These are phyloP conservation scores for Dasysyrphus albostriatus DNA, from an alignment of 2,888 invertebrate genomes.

Conservation along the genomic window DNA sequence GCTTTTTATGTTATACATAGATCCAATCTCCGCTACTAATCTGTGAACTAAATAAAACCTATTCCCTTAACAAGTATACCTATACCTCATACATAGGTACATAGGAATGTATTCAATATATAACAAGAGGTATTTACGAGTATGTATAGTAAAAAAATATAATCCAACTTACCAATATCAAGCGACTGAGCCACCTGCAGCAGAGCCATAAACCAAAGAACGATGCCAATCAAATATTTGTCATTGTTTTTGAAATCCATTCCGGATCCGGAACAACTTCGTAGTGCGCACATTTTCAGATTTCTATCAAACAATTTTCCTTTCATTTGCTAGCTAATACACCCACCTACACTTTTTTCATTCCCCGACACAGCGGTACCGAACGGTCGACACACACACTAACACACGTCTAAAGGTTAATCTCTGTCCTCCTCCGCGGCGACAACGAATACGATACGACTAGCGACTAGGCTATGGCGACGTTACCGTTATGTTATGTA, in stretches of 20 bases:
- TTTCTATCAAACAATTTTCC: slow-evolving; percentile 63
- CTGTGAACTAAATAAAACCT: slow-evolving; percentile 17
- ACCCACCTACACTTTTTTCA: slow-evolving; percentile 41
- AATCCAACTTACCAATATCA: slow-evolving; percentile 72
- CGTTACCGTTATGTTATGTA: slow-evolving; percentile 29
- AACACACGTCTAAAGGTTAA: slow-evolving; percentile 40
- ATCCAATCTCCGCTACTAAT: slow-evolving; percentile 54
- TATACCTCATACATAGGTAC: neutral
- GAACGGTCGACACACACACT: slow-evolving; percentile 32
- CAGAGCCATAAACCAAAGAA: slow-evolving; percentile 70
- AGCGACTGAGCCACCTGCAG: slow-evolving; percentile 62
- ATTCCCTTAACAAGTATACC: neutral
- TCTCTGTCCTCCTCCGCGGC: slow-evolving; percentile 46
- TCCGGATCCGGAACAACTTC: slow-evolving; percentile 56
- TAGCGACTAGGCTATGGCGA: neutral
- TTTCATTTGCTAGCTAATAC: slow-evolving; percentile 62
- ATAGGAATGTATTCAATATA: neutral
- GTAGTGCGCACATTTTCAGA: slow-evolving; percentile 69
- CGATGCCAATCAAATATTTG: slow-evolving; percentile 72
- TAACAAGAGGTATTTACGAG: neutral
- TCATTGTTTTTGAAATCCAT: slow-evolving; percentile 62
- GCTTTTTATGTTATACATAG: slow-evolving; percentile 17
- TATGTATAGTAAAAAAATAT: slow-evolving; percentile 19
- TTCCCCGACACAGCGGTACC: slow-evolving; percentile 44
- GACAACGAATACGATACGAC: slow-evolving; percentile 3